These are phyloP conservation scores for Ditylenchus dipsaci DNA, from an alignment of 1,140 invertebrate species.

Conservation along the genomic window DNA sequence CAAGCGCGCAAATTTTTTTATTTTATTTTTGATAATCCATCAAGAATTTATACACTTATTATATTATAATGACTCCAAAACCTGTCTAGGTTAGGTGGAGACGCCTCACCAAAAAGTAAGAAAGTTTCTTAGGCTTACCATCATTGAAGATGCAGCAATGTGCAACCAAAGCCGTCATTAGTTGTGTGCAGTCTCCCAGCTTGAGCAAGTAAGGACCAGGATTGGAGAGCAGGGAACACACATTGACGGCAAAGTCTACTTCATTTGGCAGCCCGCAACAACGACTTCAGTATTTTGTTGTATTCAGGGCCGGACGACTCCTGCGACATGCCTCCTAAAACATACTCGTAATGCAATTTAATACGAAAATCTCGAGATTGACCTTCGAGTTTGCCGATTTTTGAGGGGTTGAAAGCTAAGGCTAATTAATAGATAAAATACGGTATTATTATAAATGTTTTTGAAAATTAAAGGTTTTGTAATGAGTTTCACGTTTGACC, in stretches of 20 bases:
- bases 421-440: no score
- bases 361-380: no score
- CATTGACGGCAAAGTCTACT: conserved; percentile 94
- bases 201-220: conserved; percentile 80
- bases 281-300: conserved; percentile 77
- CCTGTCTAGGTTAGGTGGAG: no score
- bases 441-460: no score
- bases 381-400: not conserved
- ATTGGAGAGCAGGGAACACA: conserved; percentile 87
- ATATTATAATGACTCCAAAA: no score
- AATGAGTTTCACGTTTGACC: no score
- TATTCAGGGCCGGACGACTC: conserved; percentile 61
- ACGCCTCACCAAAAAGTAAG: no score
- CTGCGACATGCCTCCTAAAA: not conserved
- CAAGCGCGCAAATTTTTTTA: not conserved
- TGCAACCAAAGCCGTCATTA: conserved; percentile 80
- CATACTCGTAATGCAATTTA: not conserved
- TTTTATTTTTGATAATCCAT: no score
- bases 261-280: conserved; percentile 91
- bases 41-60: not conserved
- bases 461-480: no score
- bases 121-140: conserved; percentile 68
- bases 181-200: conserved; percentile 74
- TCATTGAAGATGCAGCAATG: conserved; percentile 87
- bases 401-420: not conserved